phyloP scores from a whole-genome alignment of 2,888 invertebrate genomes.

The Dioctria linearis region DNA sequence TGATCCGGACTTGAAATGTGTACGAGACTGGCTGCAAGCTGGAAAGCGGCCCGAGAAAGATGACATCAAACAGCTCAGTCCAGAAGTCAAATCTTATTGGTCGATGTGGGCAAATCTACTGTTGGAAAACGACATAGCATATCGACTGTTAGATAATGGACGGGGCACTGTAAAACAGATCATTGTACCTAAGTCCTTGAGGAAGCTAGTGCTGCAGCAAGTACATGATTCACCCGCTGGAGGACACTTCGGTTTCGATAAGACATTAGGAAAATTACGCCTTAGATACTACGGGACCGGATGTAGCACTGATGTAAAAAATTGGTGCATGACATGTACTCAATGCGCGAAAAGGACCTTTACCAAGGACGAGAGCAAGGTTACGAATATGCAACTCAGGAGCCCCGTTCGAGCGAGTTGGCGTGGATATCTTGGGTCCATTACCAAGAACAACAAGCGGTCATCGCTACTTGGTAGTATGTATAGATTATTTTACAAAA shows the following conservation, averaged over 20 bases:
- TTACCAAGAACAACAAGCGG: not conserved
- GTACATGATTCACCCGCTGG: not conserved
- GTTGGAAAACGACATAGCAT: not conserved
- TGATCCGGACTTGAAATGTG: no score
- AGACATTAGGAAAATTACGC: no score
- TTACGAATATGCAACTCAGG: not conserved
- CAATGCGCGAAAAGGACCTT: not conserved
- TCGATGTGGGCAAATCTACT: not conserved
- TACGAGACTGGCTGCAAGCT: not conserved
- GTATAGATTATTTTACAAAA: not conserved
- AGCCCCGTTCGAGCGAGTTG: not conserved
- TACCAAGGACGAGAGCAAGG: not conserved
- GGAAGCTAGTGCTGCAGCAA: not conserved
- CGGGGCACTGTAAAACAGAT: not conserved
- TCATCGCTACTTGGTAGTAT: not conserved
- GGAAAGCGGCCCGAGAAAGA: not conserved
- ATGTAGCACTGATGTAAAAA: not conserved
- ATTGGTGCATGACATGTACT: not conserved
- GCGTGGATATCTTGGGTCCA: not conserved
- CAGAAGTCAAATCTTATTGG: not conserved
- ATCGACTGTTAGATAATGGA: not conserved
- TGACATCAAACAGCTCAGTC: constrained; percentile 53
- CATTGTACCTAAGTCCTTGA: not conserved
- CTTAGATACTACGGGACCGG: not conserved
- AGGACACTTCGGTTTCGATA: no score